These are phyloP conservation scores for Pterobdella sp. DNA, from an alignment of 2,888 invertebrate genomes.

Conservation along the genomic window DNA sequence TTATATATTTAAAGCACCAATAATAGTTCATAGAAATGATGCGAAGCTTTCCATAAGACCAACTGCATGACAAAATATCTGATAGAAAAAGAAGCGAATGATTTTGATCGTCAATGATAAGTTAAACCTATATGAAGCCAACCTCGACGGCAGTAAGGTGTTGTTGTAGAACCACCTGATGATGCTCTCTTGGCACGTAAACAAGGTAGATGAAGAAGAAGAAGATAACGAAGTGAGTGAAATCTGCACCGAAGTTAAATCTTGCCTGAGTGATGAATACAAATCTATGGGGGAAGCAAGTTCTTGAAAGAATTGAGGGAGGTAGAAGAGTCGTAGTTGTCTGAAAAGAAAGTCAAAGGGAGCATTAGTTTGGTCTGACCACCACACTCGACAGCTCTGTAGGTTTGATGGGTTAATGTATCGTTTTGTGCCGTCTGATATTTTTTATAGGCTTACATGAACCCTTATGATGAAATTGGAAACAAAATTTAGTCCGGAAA, in stretches of 20 bases:
- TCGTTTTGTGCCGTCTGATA: no score
- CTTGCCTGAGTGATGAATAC: background rate
- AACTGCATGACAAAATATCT: no score
- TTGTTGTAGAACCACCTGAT: constrained; percentile 75
- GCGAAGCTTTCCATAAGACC: no score
- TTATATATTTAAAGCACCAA: no score
- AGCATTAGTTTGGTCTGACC: background rate
- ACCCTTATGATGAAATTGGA: no score
- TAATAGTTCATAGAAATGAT: no score
- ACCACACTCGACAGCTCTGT: background rate
- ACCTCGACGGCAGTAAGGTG: constrained; percentile 12
- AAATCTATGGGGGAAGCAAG: background rate
- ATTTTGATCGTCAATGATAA: no score
- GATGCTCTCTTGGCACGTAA: constrained; percentile 70
- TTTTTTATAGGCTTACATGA: no score
- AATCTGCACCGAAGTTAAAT: background rate
- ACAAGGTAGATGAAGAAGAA: constrained; percentile 44
- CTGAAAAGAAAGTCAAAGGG: background rate
- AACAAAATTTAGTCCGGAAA: no score
- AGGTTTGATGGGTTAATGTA: no score
- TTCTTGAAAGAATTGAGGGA: background rate
- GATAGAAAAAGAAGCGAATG: no score
- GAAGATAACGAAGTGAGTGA: background rate
- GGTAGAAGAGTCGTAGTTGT: background rate
- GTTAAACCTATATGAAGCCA: no score